These are phyloP conservation scores for Danaus chrysippus DNA, from an alignment of 2,888 invertebrate species.

Conservation along the genomic window DNA sequence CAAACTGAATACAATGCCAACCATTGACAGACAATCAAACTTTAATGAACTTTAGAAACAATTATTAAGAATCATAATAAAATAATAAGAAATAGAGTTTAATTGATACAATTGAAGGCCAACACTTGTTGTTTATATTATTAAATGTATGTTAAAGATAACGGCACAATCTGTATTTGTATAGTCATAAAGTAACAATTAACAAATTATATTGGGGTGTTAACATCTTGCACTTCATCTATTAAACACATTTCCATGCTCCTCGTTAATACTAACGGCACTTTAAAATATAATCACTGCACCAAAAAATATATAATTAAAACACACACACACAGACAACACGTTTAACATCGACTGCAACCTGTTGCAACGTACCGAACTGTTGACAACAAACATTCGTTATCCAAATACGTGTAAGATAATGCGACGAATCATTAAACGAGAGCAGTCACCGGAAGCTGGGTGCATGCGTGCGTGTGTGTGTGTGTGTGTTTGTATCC, in stretches of 20 bases:
- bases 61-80: too few relatives aligned
- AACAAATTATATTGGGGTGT: conserved; percentile 1
- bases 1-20: conserved; percentile 20
- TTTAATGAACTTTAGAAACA: too few relatives aligned
- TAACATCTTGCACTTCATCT: neutral
- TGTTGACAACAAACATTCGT: conserved; percentile 13
- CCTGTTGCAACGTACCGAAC: conserved; percentile 9
- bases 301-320: conserved; percentile 21
- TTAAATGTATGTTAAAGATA: conserved; percentile 19
- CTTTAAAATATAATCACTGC: conserved; percentile 13
- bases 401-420: conserved; percentile 28
- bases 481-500: conserved; percentile 41
- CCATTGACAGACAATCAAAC: too few relatives aligned
- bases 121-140: conserved; percentile 14
- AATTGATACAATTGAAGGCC: conserved; percentile 4
- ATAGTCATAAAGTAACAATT: conserved; percentile 6
- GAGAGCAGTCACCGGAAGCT: conserved; percentile 71
- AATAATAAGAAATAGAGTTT: conserved; percentile 8
- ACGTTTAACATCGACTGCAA: conserved; percentile 22
- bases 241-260: conserved; percentile 28
- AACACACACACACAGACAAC: conserved; percentile 13
- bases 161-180: conserved; percentile 20
- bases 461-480: conserved; percentile 51
- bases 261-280: conserved; percentile 2
- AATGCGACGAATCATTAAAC: conserved; percentile 42